Evolutionary conservation across 2,113 vertebrate genomes (phyloP), one percentile per base, ranked within the genome.

Genomic region (Haliaeetus leucogaster): DNA sequence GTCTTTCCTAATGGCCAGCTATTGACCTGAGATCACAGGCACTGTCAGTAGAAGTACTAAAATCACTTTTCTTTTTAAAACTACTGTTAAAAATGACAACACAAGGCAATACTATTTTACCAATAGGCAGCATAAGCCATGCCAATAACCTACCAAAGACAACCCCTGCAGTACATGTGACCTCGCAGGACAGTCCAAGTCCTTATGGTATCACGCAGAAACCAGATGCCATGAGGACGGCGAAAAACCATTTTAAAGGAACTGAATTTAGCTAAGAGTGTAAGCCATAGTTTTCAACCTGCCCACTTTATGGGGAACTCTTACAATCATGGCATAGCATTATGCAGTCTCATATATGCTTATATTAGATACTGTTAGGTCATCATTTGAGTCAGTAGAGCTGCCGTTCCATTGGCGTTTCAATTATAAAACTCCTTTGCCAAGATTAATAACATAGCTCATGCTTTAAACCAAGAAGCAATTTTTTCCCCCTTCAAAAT

Each of bases 361-460:
- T 65, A 11, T 72, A 42, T 65, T 78, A 86, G 89, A 80, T 58
- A 77, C 43, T 34, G 65, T 78, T 74, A 74, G 65, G 78, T 87
- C 90, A 74, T 45, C 19, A 8, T 47, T 89, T 50, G 78, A 82
- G 72, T 66, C 86, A 76, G 62, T 32, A 45, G 45, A 83, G 78
- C 61, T 90, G 77, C 61, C 2, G 2, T 88, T 90, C 68, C 74
- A 86, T n/a, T 34, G 6, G 66, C 3, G 0, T 86, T 96, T 92
- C 89, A 93, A 84, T 97, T 87, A 96, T 40, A 90, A 92, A 93
- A 52, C 68, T 92, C 85, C 52, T 91, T 93, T 91, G 74, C 70
- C 58, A 73, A 93, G 86, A 96, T 91, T 95, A 92, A 92, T 92
- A 86, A 77, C 80, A 71, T 40, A 65, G 48, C 58, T 96, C 72